Evolutionary conservation across 2,797 vertebrate species (phyloP).

Genomic region (Enteromius anoplus): DNA sequence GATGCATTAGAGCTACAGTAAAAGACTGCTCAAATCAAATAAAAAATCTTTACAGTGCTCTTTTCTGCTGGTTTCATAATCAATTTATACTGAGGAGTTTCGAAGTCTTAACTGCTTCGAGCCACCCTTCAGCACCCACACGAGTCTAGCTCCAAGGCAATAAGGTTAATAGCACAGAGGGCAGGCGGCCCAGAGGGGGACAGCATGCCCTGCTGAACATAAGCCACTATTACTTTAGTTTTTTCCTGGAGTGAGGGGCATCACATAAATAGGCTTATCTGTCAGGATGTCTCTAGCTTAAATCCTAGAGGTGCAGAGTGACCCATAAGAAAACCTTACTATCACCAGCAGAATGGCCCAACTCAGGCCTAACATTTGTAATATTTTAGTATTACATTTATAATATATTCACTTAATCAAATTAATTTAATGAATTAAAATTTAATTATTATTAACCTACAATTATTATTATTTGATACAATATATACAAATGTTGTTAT

Average conservation of each 20-base stretch:
- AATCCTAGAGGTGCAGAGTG: slow-evolving; percentile 66
- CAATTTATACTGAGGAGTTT: slow-evolving; percentile 35
- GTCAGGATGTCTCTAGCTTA: slow-evolving; percentile 47
- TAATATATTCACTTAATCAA: background rate
- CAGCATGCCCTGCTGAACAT: slow-evolving; percentile 46
- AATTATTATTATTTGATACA: background rate
- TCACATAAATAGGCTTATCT: slow-evolving; percentile 66
- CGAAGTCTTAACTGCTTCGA: slow-evolving; percentile 24
- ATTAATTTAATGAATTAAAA: background rate
- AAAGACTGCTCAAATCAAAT: slow-evolving; percentile 50
- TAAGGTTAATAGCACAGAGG: slow-evolving; percentile 66
- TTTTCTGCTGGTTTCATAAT: slow-evolving; percentile 46
- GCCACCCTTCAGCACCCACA: slow-evolving; percentile 25
- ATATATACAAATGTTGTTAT: background rate
- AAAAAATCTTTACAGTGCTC: slow-evolving; percentile 51
- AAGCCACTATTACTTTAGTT: slow-evolving; percentile 54
- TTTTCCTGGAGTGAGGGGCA: slow-evolving; percentile 34
- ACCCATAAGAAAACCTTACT: background rate
- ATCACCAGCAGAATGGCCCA: background rate
- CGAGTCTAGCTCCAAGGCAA: slow-evolving; percentile 48
- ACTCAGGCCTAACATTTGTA: background rate
- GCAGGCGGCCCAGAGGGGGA: slow-evolving; percentile 49
- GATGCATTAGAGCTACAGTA: slow-evolving; percentile 42
- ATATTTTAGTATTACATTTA: background rate
- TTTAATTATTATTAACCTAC: background rate